These are phyloP conservation scores for Augochlora pura DNA, from an alignment of 1,140 invertebrate genomes.

Conservation along the genomic window DNA sequence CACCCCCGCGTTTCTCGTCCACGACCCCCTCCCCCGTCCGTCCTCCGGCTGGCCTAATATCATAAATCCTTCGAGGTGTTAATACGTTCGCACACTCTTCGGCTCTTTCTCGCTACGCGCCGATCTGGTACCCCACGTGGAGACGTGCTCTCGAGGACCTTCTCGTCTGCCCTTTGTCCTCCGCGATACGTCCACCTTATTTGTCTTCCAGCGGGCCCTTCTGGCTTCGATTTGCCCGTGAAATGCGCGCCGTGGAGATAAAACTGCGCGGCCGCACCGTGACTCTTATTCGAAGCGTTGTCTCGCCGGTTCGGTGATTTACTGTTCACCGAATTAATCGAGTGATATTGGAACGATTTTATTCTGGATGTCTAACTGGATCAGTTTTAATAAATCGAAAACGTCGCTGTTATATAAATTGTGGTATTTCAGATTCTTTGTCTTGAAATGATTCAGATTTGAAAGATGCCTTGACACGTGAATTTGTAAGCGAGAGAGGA, in stretches of 20 bases:
- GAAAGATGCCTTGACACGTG: too few relatives aligned
- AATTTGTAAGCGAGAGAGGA: too few relatives aligned
- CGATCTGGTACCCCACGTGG: slow-evolving; percentile 62
- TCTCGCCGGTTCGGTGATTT: not conserved
- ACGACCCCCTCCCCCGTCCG: slow-evolving; percentile 13
- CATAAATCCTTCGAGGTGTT: slow-evolving; percentile 79
- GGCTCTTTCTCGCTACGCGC: slow-evolving; percentile 61
- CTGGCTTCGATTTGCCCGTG: slow-evolving; percentile 31
- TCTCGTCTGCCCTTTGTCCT: slow-evolving; percentile 50
- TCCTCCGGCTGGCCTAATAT: slow-evolving; percentile 61
- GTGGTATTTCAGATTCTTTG: too few relatives aligned
- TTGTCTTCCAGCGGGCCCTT: slow-evolving; percentile 33
- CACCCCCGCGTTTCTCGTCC: slow-evolving; percentile 15
- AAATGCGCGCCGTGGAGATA: not conserved
- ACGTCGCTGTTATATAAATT: too few relatives aligned
- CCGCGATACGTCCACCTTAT: slow-evolving; percentile 39
- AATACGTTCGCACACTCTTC: slow-evolving; percentile 76
- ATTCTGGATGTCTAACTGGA: not conserved
- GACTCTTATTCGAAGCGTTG: not conserved
- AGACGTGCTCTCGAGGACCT: slow-evolving; percentile 47
- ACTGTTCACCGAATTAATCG: not conserved
- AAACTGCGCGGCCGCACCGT: not conserved
- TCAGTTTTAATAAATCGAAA: too few relatives aligned
- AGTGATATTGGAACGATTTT: not conserved
- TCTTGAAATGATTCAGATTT: too few relatives aligned